A percentile compares a stretch with the other conserved stretches of the same genome.
These are phyloP conservation scores for Drosophila yooni DNA, from an alignment of 2,888 invertebrate genomes.

Conservation along the genomic window DNA sequence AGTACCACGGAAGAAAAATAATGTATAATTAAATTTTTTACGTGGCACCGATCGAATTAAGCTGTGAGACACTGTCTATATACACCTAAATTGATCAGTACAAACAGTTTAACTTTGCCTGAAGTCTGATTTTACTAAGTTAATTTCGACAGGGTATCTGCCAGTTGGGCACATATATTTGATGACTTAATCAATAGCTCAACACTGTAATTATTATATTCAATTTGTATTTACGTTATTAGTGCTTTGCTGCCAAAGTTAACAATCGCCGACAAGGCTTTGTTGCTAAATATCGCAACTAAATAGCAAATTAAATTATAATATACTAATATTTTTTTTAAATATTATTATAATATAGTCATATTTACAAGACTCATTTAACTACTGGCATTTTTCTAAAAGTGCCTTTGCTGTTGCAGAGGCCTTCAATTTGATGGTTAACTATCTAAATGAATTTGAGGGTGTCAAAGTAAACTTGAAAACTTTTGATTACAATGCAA, in stretches of 20 bases:
- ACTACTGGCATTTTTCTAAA: neutral
- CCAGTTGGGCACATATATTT: neutral
- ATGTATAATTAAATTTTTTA: too few species aligned
- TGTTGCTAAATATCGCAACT: conserved; percentile 31
- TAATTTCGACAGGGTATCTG: neutral
- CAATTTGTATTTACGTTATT: neutral
- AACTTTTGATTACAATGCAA: neutral
- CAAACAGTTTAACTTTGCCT: neutral
- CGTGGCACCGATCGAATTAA: too few species aligned
- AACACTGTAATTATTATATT: neutral
- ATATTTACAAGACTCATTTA: neutral
- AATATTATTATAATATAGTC: neutral
- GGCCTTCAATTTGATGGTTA: neutral
- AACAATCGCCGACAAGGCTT: conserved; percentile 15
- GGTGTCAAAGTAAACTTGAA: neutral
- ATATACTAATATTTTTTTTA: neutral
- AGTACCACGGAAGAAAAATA: too few species aligned
- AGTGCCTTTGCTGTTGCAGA: neutral
- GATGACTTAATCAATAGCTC: neutral
- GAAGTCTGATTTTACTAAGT: neutral
- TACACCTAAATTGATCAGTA: neutral
- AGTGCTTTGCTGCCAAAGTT: conserved; percentile 3
- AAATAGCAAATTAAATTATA: neutral
- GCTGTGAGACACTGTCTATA: neutral
- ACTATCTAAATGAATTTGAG: neutral